phyloP scores from a whole-genome alignment of 2,797 vertebrate genomes.

The Diglossa cyanea region DNA sequence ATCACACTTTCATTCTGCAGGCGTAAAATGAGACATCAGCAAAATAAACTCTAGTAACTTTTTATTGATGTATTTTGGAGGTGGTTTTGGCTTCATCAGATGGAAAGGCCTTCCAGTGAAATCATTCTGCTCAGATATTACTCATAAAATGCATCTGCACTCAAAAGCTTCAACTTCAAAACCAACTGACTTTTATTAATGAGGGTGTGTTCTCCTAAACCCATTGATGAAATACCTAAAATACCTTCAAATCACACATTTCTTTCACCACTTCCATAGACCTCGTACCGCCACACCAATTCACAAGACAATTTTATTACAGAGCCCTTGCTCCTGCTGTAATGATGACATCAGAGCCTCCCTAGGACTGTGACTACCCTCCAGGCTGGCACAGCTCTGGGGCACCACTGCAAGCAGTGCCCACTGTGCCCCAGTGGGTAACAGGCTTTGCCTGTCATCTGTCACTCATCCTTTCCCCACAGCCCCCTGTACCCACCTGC shows the following conservation, averaged over 20 bases:
- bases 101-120: not conserved
- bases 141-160: not conserved
- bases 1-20: not conserved
- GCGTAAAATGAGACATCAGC: not conserved
- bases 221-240: not conserved
- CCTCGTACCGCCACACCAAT: rapidly evolving
- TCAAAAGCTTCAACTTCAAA: not conserved
- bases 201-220: not conserved
- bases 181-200: not conserved
- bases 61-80: not conserved
- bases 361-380: not conserved
- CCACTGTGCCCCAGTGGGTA: rapidly evolving
- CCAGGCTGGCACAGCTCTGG: not conserved
- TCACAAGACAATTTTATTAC: not conserved
- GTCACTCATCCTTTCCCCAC: not conserved
- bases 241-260: not conserved
- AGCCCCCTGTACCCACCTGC: not conserved
- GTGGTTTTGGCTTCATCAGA: not conserved
- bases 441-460: not conserved
- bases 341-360: not conserved
- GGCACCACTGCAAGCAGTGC: not conserved
- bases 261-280: not conserved
- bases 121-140: not conserved
- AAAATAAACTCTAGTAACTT: not conserved
- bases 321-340: not conserved